phyloP scores from a whole-genome alignment of 30 jellyfish, hydroid and myxozoan genomes.

The Catostylus mosaicus region DNA sequence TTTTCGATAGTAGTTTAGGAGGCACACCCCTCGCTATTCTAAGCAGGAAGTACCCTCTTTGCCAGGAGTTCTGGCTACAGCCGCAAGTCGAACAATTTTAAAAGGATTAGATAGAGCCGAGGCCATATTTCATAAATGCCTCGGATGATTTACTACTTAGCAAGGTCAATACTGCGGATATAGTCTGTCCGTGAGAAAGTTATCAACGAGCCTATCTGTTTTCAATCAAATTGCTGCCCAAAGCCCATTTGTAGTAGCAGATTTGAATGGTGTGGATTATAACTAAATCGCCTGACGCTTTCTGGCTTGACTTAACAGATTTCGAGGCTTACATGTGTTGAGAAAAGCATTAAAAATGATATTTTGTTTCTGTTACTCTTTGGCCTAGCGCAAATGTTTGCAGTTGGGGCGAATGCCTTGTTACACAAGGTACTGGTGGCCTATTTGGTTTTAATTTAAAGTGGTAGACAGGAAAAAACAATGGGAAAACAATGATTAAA shows the following conservation, averaged over 20 bases:
- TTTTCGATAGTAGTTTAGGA: too few relatives aligned
- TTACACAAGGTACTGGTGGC: conserved; percentile 4
- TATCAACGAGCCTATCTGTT: conserved; percentile 4
- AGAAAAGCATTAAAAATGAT: not conserved
- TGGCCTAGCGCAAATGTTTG: not conserved
- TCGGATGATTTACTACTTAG: not conserved
- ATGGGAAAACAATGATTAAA: too few relatives aligned
- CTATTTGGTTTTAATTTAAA: not conserved
- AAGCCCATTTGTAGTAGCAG: not conserved
- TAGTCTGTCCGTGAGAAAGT: conserved; percentile 54
- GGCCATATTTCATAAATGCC: not conserved
- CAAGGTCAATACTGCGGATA: conserved; percentile 7
- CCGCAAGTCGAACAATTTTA: not conserved
- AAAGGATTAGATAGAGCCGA: not conserved
- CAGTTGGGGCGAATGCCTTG: not conserved
- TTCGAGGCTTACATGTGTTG: not conserved
- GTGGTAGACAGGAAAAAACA: not conserved
- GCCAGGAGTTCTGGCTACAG: not conserved
- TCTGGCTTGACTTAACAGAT: not conserved
- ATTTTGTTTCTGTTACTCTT: not conserved
- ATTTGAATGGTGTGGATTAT: conserved; percentile 14
- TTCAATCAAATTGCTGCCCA: conserved; percentile 12
- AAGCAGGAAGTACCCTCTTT: too few relatives aligned
- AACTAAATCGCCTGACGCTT: conserved; percentile 11
- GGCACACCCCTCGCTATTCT: too few relatives aligned